These are phyloP conservation scores for Pollenia amentaria DNA, from an alignment of 2,888 invertebrate genomes.

Conservation along the genomic window DNA sequence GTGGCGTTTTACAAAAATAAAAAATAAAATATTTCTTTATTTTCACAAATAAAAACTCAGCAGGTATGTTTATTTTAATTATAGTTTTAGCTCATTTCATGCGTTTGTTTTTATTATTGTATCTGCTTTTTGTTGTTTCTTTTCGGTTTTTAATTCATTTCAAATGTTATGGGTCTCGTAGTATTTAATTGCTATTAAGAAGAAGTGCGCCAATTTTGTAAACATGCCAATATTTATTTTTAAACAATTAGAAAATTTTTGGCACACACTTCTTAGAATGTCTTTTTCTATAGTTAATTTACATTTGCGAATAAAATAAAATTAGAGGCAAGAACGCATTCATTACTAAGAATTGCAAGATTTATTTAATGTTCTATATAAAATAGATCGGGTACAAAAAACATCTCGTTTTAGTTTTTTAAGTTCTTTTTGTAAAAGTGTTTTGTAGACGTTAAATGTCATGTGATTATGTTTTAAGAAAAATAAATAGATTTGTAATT, in stretches of 20 bases:
- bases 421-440: constrained; percentile 6
- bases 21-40: background rate
- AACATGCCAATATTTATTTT: constrained; percentile 74
- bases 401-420: constrained; percentile 25
- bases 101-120: constrained; percentile 35
- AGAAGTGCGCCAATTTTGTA: constrained; percentile 75
- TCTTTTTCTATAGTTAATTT: constrained; percentile 19
- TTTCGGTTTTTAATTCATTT: constrained; percentile 50
- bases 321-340: constrained; percentile 70
- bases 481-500: constrained; percentile 12
- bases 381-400: constrained; percentile 24
- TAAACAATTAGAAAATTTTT: constrained; percentile 71
- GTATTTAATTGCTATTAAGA: constrained; percentile 71
- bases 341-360: constrained; percentile 61
- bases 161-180: constrained; percentile 61
- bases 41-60: constrained; percentile 7
- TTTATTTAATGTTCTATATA: constrained; percentile 11
- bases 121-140: constrained; percentile 6
- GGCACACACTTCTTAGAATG: constrained; percentile 70
- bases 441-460: constrained; percentile 56
- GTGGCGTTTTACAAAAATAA: background rate
- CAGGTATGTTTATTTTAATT: constrained; percentile 37
- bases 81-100: constrained; percentile 33
- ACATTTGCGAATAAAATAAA: constrained; percentile 39
- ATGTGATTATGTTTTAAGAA: constrained; percentile 54